These are phyloP conservation scores for Sphyrna mokarran DNA, from an alignment of 2,113 vertebrate species.

Conservation along the genomic window DNA sequence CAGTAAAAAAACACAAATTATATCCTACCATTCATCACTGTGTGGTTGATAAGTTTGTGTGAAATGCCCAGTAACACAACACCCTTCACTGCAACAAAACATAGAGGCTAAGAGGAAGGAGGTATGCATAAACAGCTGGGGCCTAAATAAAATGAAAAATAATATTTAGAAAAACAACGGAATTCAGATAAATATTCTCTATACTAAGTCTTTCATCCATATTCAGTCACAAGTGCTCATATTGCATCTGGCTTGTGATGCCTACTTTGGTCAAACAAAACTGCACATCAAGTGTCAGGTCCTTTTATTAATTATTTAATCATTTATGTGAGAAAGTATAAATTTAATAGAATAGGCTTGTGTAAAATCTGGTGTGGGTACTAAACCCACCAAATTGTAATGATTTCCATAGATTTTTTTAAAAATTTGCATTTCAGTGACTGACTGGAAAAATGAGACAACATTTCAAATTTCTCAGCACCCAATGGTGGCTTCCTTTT, in stretches of 20 bases:
- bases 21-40: neutral
- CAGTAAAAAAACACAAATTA: neutral
- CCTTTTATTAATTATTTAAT: no score
- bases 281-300: neutral
- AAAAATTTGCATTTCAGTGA: no score
- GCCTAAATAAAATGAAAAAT: neutral
- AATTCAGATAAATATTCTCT: neutral
- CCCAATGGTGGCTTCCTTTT: no score
- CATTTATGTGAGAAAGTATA: no score
- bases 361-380: no score
- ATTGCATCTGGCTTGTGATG: neutral
- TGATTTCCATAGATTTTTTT: no score
- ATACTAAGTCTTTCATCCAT: neutral
- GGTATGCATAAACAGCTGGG: neutral
- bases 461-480: no score
- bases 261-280: neutral
- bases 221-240: neutral
- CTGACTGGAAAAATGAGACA: no score
- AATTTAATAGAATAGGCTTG: no score
- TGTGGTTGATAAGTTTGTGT: neutral
- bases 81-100: neutral
- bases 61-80: neutral
- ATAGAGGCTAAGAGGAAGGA: neutral
- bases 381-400: no score
- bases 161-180: neutral